Percentiles rank a stretch among this genome's conserved stretches.
Evolutionary conservation across 2,888 invertebrate species (phyloP).

Genomic region (Ischnus inquisitorius): DNA sequence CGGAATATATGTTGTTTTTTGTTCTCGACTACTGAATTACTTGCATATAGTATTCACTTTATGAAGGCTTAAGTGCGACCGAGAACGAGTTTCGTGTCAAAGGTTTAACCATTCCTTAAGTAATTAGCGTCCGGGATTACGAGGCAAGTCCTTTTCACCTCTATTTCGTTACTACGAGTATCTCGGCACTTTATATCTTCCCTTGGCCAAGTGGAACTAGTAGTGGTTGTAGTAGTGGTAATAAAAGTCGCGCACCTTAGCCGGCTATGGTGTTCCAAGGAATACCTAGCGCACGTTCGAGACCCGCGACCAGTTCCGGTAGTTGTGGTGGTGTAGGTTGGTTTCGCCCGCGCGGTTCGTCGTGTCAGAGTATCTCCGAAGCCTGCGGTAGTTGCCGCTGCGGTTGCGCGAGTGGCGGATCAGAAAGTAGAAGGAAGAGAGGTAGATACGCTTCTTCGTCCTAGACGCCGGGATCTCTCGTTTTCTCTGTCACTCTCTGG

Average conservation of each 20-base stretch:
- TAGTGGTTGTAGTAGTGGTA: not conserved
- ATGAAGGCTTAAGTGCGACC: not conserved
- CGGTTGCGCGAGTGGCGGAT: constrained; percentile 10
- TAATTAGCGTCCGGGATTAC: not conserved
- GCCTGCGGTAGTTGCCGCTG: constrained; percentile 12
- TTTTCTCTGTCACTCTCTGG: too few species aligned
- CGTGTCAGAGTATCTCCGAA: not conserved
- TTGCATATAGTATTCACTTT: too few species aligned
- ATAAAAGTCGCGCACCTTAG: constrained; percentile 40
- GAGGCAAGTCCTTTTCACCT: constrained; percentile 7
- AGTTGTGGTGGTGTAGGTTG: constrained; percentile 29
- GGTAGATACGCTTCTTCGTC: not conserved
- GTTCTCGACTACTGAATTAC: too few species aligned
- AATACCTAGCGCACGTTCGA: constrained; percentile 33
- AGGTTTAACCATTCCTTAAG: not conserved
- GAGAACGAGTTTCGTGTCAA: not conserved
- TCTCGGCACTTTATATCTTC: constrained; percentile 12
- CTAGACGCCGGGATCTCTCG: constrained; percentile 1
- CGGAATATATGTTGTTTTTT: too few species aligned
- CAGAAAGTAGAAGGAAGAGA: constrained; percentile 29
- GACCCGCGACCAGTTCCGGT: constrained; percentile 46
- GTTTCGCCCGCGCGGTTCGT: constrained; percentile 16
- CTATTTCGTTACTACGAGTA: not conserved
- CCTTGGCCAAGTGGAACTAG: constrained; percentile 20
- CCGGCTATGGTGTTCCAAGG: constrained; percentile 13